Evolutionary conservation across 2,797 vertebrate genomes (phyloP), one percentile per base, ranked within the genome.

Genomic region (Mormyrops boulengeri): DNA sequence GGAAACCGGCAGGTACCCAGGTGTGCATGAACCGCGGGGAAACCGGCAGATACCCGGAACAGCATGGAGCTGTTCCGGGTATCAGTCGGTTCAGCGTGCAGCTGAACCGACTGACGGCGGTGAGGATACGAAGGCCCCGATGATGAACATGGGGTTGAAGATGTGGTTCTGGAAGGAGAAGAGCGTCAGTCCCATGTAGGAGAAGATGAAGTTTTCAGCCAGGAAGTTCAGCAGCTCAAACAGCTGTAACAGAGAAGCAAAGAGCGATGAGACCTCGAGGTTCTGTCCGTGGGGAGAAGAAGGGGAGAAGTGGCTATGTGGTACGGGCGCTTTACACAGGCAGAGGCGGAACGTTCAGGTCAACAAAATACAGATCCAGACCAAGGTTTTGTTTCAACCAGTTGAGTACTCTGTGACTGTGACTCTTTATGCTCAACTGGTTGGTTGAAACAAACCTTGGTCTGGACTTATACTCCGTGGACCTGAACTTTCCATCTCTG

Each of bases 141-240:
- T 94, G 88, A 99, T 98, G 85, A 99, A 99, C 60, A 97, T 93
- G 8, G 97, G 97, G 92, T 98, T 99, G 93, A 99, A 99, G 91
- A 98, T 96, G 0, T 99, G 98, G 44, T 97, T 97, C 96, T 99
- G 97, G 94, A 99, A 99, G 91, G 98, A 98, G 95, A 99, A 99
- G 85, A 99, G 96, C 1, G 98, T 97, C 93, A 99, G 94, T 7
- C 98, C 98, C 98, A 99, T 99, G 94, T 99, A 99, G 91, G 98
- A 99, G 94, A 99, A 99, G 95, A 99, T 99, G 95, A 99, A 98
- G 94, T 99, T 99, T 95, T 99, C 98, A 82, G 98, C 98, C 96
- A 99, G 95, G 95, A 99, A 99, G 96, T 99, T 98, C 92, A 99
- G 96, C 92, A 99, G 95, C 95, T 99, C 98, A 93, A 99, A 99